Conservation (phyloP, 2,113 vertebrate genomes). For the Lutjanus erythropterus region DNA sequence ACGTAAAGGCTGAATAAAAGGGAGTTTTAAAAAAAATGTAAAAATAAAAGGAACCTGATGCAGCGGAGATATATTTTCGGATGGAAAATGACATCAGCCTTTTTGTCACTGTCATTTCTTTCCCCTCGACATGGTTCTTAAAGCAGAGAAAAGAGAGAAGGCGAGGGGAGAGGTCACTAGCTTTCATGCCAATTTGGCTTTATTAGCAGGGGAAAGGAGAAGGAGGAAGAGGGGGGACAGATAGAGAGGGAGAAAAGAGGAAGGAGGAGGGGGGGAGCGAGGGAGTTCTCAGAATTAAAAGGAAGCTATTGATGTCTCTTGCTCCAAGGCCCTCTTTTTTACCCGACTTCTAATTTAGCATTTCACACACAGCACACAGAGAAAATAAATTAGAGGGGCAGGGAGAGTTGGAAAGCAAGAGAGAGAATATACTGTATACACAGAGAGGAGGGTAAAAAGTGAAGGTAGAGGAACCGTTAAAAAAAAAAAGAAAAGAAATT, state of each 20-base stretch:
- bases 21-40: constrained; percentile 4
- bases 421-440: constrained; percentile 37
- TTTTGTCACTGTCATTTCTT: constrained; percentile 54
- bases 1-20: constrained; percentile 24
- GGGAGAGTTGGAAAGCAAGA: constrained; percentile 37
- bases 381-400: constrained; percentile 71
- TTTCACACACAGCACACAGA: constrained; percentile 76
- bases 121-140: constrained; percentile 48
- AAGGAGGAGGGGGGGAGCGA: constrained; percentile 27
- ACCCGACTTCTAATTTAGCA: constrained; percentile 72
- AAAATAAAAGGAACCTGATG: constrained; percentile 40
- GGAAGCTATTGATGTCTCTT: constrained; percentile 78
- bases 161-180: constrained; percentile 69
- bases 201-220: constrained; percentile 63
- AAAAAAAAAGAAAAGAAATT: background rate
- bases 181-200: constrained; percentile 80
- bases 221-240: constrained; percentile 28
- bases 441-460: constrained; percentile 23
- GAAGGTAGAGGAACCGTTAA: background rate
- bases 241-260: constrained; percentile 19
- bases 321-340: constrained; percentile 71
- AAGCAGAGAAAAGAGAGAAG: constrained; percentile 49
- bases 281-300: constrained; percentile 78
- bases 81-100: constrained; percentile 56
- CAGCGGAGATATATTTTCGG: constrained; percentile 36